A percentile compares a stretch with the other conserved stretches of the same genome.
These are phyloP conservation scores for Carassius gibelio DNA, from an alignment of 2,113 vertebrate genomes.

Conservation along the genomic window DNA sequence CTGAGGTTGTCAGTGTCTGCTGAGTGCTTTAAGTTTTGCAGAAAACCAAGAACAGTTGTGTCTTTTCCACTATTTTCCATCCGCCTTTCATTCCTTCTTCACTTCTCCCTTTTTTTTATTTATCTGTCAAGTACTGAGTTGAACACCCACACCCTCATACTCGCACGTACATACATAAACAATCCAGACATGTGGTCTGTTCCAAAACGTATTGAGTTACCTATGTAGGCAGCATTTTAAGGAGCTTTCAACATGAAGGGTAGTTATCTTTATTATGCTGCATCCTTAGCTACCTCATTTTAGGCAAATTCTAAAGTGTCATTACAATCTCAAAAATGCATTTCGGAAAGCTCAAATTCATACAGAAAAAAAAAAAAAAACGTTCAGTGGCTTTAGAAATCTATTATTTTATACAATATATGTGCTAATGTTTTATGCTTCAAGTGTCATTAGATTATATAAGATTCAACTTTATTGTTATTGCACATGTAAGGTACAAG, in stretches of 20 bases:
- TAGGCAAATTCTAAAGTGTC: background rate
- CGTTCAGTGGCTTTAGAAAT: background rate
- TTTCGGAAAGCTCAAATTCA: background rate
- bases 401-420: background rate
- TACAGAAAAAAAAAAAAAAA: background rate
- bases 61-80: background rate
- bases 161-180: background rate
- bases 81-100: background rate
- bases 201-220: background rate
- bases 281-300: background rate
- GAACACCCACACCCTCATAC: background rate
- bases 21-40: constrained; percentile 3
- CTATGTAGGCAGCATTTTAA: background rate
- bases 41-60: constrained; percentile 12
- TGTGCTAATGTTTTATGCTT: background rate
- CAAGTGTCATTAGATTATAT: background rate
- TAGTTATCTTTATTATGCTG: background rate
- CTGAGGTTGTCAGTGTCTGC: background rate
- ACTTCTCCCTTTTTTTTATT: background rate
- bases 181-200: background rate
- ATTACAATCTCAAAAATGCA: background rate
- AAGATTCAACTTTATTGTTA: too few relatives aligned
- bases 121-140: background rate
- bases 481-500: too few relatives aligned
- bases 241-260: background rate